phyloP scores from a whole-genome alignment of 1,140 invertebrate species.

The Wiebesia pumilae region DNA sequence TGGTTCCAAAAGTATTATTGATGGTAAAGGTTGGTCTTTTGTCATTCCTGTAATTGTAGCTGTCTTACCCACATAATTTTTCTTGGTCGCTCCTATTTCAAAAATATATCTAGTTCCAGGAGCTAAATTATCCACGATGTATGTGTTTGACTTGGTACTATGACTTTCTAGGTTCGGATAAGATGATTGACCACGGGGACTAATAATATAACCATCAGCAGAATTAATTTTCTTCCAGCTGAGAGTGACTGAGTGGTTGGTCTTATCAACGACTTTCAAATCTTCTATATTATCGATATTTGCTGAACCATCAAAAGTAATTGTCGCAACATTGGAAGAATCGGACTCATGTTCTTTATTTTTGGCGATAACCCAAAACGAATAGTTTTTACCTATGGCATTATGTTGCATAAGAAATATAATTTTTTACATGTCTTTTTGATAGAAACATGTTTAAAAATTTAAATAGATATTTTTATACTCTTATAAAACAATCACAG shows the following conservation, averaged over 20 bases:
- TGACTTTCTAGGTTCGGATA: constrained; percentile 74
- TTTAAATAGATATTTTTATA: too few relatives aligned
- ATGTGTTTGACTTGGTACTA: constrained; percentile 68
- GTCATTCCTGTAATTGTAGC: constrained; percentile 74
- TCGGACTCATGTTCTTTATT: constrained; percentile 78
- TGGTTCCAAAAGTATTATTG: constrained; percentile 73
- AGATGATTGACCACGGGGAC: constrained; percentile 69
- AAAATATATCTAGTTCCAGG: constrained; percentile 78
- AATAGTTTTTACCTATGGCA: constrained; percentile 73
- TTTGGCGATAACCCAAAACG: constrained; percentile 85
- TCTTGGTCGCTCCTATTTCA: constrained; percentile 79
- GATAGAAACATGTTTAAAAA: too few relatives aligned
- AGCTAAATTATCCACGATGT: constrained; percentile 77
- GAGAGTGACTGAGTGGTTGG: constrained; percentile 76
- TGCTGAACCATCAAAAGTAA: constrained; percentile 79
- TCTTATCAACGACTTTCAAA: constrained; percentile 72
- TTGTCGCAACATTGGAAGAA: constrained; percentile 75
- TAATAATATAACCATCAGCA: constrained; percentile 80
- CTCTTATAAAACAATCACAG: too few relatives aligned
- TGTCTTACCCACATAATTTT: constrained; percentile 77
- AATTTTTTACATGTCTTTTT: background rate
- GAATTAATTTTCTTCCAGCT: constrained; percentile 78
- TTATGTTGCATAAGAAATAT: background rate
- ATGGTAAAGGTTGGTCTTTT: constrained; percentile 76
- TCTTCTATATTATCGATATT: constrained; percentile 79